These are phyloP conservation scores for Cyprinodon diabolis DNA, from an alignment of 2,797 vertebrate species.

Conservation along the genomic window DNA sequence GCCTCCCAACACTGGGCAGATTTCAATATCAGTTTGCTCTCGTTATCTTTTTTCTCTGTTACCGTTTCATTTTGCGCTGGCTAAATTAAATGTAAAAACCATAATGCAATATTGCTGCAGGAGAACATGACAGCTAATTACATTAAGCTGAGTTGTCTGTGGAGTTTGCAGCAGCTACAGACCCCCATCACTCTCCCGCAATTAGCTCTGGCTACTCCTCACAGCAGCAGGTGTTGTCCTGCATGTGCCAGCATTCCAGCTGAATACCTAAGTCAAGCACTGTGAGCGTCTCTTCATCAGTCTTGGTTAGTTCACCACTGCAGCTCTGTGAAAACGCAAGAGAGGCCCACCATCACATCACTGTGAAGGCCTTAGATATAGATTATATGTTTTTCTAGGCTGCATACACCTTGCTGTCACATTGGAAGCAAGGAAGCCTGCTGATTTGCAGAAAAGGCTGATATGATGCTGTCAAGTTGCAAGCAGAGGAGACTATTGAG, in stretches of 20 bases:
- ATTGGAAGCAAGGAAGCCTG: constrained; percentile 31
- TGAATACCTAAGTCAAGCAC: constrained; percentile 69
- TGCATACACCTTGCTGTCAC: constrained; percentile 35
- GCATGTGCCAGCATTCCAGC: constrained; percentile 76
- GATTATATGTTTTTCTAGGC: constrained; percentile 29
- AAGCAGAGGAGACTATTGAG: constrained; percentile 25
- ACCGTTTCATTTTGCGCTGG: constrained; percentile 72
- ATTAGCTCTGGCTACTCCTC: constrained; percentile 71
- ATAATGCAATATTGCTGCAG: constrained; percentile 76
- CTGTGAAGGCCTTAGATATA: constrained; percentile 51
- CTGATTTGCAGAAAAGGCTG: constrained; percentile 37
- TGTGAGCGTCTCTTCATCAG: constrained; percentile 65
- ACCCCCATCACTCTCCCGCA: constrained; percentile 71
- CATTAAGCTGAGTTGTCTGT: constrained; percentile 72
- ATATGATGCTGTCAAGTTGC: constrained; percentile 44
- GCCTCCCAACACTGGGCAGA: constrained; percentile 67
- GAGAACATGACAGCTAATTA: constrained; percentile 78
- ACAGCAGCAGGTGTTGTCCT: constrained; percentile 78
- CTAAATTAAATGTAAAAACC: constrained; percentile 80
- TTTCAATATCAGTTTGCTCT: constrained; percentile 74
- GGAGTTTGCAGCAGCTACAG: constrained; percentile 54
- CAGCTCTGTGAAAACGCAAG: constrained; percentile 41
- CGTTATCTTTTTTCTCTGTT: constrained; percentile 76
- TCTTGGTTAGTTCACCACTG: constrained; percentile 60
- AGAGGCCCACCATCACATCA: constrained; percentile 68